Conservation (phyloP, 2,113 vertebrate species). For the Dipodomys merriami region DNA sequence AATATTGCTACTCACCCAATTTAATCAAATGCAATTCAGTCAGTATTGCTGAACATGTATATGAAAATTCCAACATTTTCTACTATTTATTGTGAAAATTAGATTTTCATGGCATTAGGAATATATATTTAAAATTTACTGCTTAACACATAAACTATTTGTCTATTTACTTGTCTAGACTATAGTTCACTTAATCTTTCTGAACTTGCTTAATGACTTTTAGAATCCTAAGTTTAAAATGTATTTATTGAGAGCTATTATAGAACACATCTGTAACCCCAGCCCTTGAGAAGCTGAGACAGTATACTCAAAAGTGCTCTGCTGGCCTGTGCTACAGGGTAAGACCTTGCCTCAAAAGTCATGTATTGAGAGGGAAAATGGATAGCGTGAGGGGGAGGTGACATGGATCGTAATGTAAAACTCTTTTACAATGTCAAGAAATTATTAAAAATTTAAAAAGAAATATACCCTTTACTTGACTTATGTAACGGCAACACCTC, state of each 20-base stretch:
- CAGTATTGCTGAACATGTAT: background rate
- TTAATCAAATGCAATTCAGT: slow-evolving; percentile 1
- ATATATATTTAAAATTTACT: background rate
- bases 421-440: no score
- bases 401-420: no score
- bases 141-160: background rate
- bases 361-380: no score
- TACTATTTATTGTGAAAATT: slow-evolving; percentile 6
- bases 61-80: slow-evolving; percentile 27
- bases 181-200: slow-evolving; percentile 13
- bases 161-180: background rate
- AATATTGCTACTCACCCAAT: slow-evolving; percentile 30
- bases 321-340: no score
- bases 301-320: no score
- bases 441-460: no score
- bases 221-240: slow-evolving; percentile 1
- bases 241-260: background rate
- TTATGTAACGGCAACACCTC: no score
- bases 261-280: no score
- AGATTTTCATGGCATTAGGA: background rate
- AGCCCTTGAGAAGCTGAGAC: no score
- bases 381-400: no score
- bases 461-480: no score
- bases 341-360: background rate
- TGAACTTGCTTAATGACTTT: background rate